These are phyloP conservation scores for Drosophila mercatorum DNA, from an alignment of 2,888 invertebrate species.

Conservation along the genomic window DNA sequence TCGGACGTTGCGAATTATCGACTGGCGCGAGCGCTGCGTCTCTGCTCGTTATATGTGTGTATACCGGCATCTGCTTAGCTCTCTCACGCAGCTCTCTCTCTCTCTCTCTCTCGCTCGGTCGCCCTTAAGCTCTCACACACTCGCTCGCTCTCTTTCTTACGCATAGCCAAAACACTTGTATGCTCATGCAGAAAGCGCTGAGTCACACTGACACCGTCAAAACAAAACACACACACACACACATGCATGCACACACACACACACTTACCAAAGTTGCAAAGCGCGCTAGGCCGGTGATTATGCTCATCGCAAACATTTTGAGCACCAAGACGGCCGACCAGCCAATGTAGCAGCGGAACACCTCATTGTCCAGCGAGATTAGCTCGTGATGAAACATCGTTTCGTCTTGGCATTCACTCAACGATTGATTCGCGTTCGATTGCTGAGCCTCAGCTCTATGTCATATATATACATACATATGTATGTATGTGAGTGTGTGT, in stretches of 20 bases:
- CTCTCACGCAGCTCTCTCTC: background rate
- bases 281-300: conserved; percentile 83
- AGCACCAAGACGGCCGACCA: conserved; percentile 82
- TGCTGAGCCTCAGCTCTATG: background rate
- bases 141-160: conserved; percentile 1
- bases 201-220: conserved; percentile 50
- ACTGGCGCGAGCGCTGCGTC: conserved; percentile 29
- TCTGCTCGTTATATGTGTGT: conserved; percentile 22
- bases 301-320: conserved; percentile 83
- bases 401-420: conserved; percentile 1
- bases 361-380: conserved; percentile 66
- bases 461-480: background rate
- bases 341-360: conserved; percentile 82
- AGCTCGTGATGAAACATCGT: conserved; percentile 56
- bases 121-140: background rate
- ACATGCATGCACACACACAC: too few species aligned
- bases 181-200: conserved; percentile 19
- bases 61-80: conserved; percentile 28
- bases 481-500: background rate
- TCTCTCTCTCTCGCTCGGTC: background rate
- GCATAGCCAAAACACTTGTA: conserved; percentile 7
- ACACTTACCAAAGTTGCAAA: conserved; percentile 81
- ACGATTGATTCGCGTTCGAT: conserved; percentile 18
- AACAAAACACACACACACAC: background rate
- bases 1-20: conserved; percentile 23